Base-by-base conservation (phyloP, 92 coral and sea anemone genomes). In the Parazoanthus swiftii region DNA sequence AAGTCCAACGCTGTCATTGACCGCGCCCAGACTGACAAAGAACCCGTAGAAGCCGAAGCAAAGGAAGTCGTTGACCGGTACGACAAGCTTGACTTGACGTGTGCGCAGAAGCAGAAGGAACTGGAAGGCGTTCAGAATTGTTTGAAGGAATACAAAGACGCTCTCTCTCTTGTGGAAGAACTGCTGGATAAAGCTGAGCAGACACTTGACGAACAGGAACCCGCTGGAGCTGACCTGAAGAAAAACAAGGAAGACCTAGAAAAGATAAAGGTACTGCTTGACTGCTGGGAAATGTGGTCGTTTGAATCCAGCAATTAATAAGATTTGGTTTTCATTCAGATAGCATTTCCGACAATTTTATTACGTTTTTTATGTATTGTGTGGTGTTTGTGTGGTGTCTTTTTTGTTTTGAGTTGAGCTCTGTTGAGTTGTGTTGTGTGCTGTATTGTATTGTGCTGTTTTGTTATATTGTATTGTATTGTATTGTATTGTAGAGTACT, bases 161-260 rank as follows among this genome's bases (percentile, higher is more conserved):
- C 90, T 11, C 85, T 95, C 80, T 81, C 90, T 75, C 98, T 98
- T n/a, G 88, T 97, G 20, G 92, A 88, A 18, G 89, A 93, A 39
- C 66, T 92, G 43, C 86, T 97, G 42, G 92, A 77, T 74, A 89
- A 87, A 26, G 93, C 88, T 77, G 99, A 95, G 65, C 90, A 92
- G 73, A 68, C 79, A 25, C 86, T 97, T 23, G 92, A 90, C 23
- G 85, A 90, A 20, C 92, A 85, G 74, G 91, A 92, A 56, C 95
- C 97, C 18, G 77, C 92, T 72, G 93, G 95, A 73, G 95, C 90
- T 68, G 98, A 97, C 81, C 82, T 97, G 59, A 94, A 89, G 74
- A 97, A 92, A 92, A 97, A 95, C 91, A 91, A 93, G 59, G 95
- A 91, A 37, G 94, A 95, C 51, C 91, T 97, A 20, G 93, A 92